phyloP scores from a whole-genome alignment of 2,888 invertebrate genomes.

The Unio pictorum region DNA sequence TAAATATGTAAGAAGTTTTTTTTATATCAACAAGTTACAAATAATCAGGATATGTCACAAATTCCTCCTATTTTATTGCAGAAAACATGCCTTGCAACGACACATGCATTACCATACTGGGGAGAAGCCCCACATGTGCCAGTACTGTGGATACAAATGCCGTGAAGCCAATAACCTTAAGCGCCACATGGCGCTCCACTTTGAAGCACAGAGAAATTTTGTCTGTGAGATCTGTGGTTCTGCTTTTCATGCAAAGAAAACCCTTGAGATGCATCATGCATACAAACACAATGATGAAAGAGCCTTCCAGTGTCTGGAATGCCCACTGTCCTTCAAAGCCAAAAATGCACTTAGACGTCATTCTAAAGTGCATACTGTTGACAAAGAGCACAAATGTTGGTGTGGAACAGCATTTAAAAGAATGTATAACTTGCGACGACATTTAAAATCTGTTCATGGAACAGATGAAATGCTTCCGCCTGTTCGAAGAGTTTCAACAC shows the following conservation, averaged over 20 bases:
- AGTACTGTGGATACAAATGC: conserved; percentile 67
- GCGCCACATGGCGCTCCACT: conserved; percentile 67
- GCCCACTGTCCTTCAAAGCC: conserved; percentile 60
- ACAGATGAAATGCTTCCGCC: conserved; percentile 50
- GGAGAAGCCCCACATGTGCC: conserved; percentile 57
- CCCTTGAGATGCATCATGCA: conserved; percentile 68
- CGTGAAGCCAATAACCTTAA: conserved; percentile 65
- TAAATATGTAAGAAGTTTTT: not conserved
- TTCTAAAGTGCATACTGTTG: conserved; percentile 41
- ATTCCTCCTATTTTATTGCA: conserved; percentile 25
- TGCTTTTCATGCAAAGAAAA: conserved; percentile 69
- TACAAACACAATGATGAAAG: conserved; percentile 69
- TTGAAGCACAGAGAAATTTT: conserved; percentile 62
- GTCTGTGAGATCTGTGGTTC: conserved; percentile 71
- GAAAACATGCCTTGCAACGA: conserved; percentile 58
- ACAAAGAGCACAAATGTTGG: conserved; percentile 49
- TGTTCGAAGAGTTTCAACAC: conserved; percentile 43
- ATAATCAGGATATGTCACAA: not conserved
- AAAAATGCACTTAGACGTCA: conserved; percentile 50
- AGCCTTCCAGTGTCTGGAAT: conserved; percentile 59
- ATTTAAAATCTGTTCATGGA: conserved; percentile 53
- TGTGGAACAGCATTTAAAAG: conserved; percentile 54
- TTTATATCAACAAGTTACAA: not conserved
- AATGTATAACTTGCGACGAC: conserved; percentile 55
- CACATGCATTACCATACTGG: conserved; percentile 62